Evolutionary conservation across 2,888 invertebrate genomes (phyloP), one percentile per base, ranked within the genome.

Genomic region (Chrysomela aeneicollis): DNA sequence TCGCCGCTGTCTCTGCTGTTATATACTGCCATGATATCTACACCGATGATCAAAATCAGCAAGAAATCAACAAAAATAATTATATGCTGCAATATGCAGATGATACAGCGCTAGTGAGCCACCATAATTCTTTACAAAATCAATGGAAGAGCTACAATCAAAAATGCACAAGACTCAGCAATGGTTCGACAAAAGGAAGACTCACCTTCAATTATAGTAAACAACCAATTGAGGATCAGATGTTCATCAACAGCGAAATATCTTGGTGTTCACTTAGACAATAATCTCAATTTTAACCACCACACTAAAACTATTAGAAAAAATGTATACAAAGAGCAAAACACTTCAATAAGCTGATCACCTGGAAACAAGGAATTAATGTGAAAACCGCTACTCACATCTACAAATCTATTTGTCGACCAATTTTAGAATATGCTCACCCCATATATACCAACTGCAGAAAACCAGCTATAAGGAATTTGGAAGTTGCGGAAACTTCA

Each of bases 21-120:
- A 49, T 49, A 49, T 49, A 49, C 49, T 49, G 18, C 49, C 19
- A 49, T 21, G 49, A 49, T 21, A 49, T 49, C n/a, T 21, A 47
- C 19, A 47, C 2, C 6, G 6, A 17, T 3, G 9, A 47, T 2
- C 15, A 17, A 17, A 9, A 8, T 6, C 6, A 47, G 47, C 47
- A 3, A 47, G 47, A 47, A 18, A 8, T 15, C 12, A 47, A 47
- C 10, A 9, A 2, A 47, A 47, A 47, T 15, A 47, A 47, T 19
- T 47, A 15, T 19, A 15, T 15, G n/a, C 47, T 47, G 47, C 17
- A 47, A 47, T 47, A 47, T 47, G 47, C 47, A 3, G 47, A 47
- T 15, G 17, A 47, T 19, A 47, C 47, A 17, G 47, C 47, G n/a
- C n/a, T 47, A 2, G 47, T 47, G 47, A 17, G 47, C n/a, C 47